A percentile compares a stretch with the other conserved stretches of the same genome.
These are phyloP conservation scores for Rhingia rostrata DNA, from an alignment of 2,888 invertebrate genomes.

Conservation along the genomic window DNA sequence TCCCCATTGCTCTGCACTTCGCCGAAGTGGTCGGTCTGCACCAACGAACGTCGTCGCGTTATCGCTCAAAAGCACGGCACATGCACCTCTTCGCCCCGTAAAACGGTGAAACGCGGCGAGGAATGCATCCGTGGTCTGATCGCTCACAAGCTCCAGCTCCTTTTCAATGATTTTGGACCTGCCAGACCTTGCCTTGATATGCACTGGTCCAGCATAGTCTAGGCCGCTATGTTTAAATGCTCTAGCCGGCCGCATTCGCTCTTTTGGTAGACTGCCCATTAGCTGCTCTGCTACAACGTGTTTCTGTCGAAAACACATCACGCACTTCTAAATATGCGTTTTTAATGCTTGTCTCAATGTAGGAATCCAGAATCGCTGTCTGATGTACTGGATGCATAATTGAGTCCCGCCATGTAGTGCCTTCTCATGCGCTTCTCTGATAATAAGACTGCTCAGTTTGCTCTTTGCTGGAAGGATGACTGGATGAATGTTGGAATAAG, in stretches of 20 bases:
- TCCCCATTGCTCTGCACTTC: background rate
- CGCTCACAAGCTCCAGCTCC: constrained; percentile 30
- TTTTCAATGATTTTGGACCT: constrained; percentile 20
- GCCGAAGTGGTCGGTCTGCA: constrained; percentile 2
- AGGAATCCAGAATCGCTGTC: constrained; percentile 22
- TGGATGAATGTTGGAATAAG: constrained; percentile 16
- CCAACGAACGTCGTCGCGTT: constrained; percentile 23
- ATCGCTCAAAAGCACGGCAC: constrained; percentile 23
- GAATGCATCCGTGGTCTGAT: constrained; percentile 10
- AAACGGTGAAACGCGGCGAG: constrained; percentile 16
- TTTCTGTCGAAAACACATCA: constrained; percentile 22
- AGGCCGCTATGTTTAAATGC: constrained; percentile 26
- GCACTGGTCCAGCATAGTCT: constrained; percentile 15
- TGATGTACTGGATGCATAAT: constrained; percentile 24
- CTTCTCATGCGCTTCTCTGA: constrained; percentile 17
- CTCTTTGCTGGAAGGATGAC: constrained; percentile 11
- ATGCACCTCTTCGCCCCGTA: constrained; percentile 10
- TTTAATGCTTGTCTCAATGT: background rate
- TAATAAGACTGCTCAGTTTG: constrained; percentile 11
- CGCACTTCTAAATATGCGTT: background rate
- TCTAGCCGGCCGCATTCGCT: background rate
- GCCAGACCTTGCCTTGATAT: constrained; percentile 21
- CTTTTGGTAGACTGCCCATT: constrained; percentile 18
- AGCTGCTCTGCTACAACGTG: constrained; percentile 15
- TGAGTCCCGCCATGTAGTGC: constrained; percentile 27